Evolutionary conservation across 2,113 vertebrate species (phyloP).

Genomic region (Sceloporus undulatus): DNA sequence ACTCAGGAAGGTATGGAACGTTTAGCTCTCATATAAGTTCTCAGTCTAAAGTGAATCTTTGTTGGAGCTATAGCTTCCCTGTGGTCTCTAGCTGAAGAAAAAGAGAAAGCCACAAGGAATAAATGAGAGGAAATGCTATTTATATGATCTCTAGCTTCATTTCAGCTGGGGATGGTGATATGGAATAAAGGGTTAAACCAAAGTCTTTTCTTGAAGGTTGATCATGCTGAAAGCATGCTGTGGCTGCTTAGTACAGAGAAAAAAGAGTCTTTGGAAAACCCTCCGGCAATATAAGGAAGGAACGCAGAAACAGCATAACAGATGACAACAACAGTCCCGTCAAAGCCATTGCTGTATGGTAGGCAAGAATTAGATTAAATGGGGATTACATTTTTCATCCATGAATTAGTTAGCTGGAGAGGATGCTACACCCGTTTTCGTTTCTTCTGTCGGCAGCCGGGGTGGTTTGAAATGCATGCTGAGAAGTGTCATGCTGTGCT

Average conservation of each 20-base stretch:
- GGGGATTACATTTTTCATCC: not conserved
- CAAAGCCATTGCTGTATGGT: constrained; percentile 8
- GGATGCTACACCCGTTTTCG: rapidly evolving
- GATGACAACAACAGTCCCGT: not conserved
- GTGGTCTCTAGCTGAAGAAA: not conserved
- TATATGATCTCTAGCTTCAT: not conserved
- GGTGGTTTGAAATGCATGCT: not conserved
- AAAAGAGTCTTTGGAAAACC: not conserved
- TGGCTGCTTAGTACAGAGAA: constrained; percentile 9
- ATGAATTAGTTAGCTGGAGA: not conserved
- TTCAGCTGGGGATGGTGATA: not conserved
- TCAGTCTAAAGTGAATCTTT: not conserved
- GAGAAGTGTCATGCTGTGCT: not conserved
- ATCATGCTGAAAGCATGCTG: no score
- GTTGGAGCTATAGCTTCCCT: not conserved
- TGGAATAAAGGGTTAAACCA: not conserved
- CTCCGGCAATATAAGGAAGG: not conserved
- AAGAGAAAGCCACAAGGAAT: not conserved
- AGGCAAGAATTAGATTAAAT: constrained; percentile 28
- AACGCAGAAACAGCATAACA: not conserved
- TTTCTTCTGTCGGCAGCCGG: not conserved
- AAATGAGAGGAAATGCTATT: not conserved
- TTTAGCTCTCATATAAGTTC: not conserved
- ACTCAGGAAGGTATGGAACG: not conserved
- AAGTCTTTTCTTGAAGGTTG: not conserved